Percentiles rank a stretch among this genome's conserved stretches.
phyloP scores from a whole-genome alignment of 2,888 invertebrate species.

The Spodoptera exigua region DNA sequence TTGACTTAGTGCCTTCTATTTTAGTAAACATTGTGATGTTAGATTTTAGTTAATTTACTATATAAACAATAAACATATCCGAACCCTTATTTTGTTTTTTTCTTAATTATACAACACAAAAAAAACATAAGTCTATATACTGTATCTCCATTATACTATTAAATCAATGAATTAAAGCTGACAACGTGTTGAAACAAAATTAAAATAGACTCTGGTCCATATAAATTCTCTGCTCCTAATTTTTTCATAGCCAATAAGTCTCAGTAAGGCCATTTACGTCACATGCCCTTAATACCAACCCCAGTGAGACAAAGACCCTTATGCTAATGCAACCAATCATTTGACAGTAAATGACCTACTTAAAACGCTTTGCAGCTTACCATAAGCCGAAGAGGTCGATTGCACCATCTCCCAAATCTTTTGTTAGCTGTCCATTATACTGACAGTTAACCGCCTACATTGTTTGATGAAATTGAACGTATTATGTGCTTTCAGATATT shows the following conservation, averaged over 20 bases:
- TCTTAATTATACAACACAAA: background rate
- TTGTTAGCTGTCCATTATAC: constrained; percentile 38
- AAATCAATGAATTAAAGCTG: background rate
- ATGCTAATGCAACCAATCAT: constrained; percentile 80
- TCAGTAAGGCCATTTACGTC: constrained; percentile 67
- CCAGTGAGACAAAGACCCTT: constrained; percentile 72
- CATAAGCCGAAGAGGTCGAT: constrained; percentile 60
- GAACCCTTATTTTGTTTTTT: constrained; percentile 27
- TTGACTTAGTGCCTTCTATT: constrained; percentile 77
- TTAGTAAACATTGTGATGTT: constrained; percentile 80
- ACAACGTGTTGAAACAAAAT: constrained; percentile 4
- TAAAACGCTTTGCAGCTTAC: constrained; percentile 63
- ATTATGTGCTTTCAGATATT: no score
- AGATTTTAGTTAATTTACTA: constrained; percentile 59
- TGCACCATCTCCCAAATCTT: constrained; percentile 48
- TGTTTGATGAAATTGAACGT: no score
- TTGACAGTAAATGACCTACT: constrained; percentile 78
- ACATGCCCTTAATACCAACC: constrained; percentile 67
- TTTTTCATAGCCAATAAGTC: constrained; percentile 57
- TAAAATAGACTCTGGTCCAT: background rate
- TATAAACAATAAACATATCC: constrained; percentile 53
- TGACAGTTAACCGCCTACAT: background rate
- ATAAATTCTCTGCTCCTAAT: constrained; percentile 16
- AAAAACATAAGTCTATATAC: no score
- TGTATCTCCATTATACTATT: no score